Base-by-base conservation (phyloP, 2,888 invertebrate species). In the Loripinus fragilis region DNA sequence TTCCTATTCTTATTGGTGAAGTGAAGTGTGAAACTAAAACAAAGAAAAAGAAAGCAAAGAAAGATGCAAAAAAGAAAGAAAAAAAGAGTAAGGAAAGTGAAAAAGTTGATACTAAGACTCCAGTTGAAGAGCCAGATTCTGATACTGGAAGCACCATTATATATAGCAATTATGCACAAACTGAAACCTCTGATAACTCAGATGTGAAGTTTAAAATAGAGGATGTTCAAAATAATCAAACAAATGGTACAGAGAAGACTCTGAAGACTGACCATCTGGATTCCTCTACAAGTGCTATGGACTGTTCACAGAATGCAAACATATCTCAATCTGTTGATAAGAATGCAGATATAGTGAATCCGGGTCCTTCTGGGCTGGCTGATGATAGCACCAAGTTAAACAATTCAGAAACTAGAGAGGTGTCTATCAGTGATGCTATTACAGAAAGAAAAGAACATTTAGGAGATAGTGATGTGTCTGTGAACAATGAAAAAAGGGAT, bases 1-100 rank as follows among this genome's bases (percentile, higher is more conserved):
- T 79, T 28, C 76, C 82, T 41, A 52, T 76, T 10, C 20, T 78
- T 28, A 17, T 41, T 72, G 65, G 30, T 30, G 48, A n/a, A 7
- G 17, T 65, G 7, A 33, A 33, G 23, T 3, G 15, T 72, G 69
- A 42, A 69, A 69, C 20, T 45, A n/a, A 23, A 25, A 48, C 68
- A 65, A 66, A 42, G 50, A 71, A 66, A 38, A 67, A 55, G 17
- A 66, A 70, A 25, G 64, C 76, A 41, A 55, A 74, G 23, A 55
- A 52, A 30, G 10, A 55, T 42, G 20, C 25, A 33, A 65, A n/a
- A 17, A 65, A 33, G n/a, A 41, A 65, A 33, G 52, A 23, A 23
- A 52, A 25, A 52, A 25, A 8, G 8, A 8, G 5, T 1, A 52
- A 52, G 25, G 25, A 23, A n/a, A 7, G 3, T 5, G 52, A 52